Evolutionary conservation across 2,113 vertebrate species (phyloP), one percentile per base, ranked within the genome.

Genomic region (Barnardius zonarius): DNA sequence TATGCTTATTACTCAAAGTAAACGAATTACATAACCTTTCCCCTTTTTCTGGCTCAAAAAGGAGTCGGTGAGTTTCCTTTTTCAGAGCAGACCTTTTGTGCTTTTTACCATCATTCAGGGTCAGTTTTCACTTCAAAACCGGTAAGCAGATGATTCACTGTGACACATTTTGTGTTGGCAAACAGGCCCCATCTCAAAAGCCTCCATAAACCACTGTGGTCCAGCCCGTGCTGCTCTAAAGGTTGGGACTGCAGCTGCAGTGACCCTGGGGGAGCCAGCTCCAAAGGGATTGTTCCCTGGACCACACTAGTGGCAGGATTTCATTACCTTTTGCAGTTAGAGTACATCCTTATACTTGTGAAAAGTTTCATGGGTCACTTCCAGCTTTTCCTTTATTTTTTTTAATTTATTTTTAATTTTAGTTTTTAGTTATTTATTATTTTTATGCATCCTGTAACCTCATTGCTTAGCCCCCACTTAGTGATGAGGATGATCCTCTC

Each of bases 81-180:
- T 96, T 55, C 68, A 79, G 85, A 92, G 83, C 43, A 94, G 93
- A 96, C 86, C 88, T 52, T 88, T 94, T 69, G 83, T 94, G 80
- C 52, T 74, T 91, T 88, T 88, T 25, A 4, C 73, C 52, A 4
- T 17, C 46, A 88, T 82, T 93, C 90, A 93, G 86, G 83, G 86
- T 20, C 18, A 19, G 77, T 72, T 91, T 52, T 92, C 30, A 41
- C 88, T 61, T 70, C 59, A 55, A 48, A 86, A 9, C 24, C 18
- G 14, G 76, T 54, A 73, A 15, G 12, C 2, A 9, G 72, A 48
- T 92, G 94, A 91, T 92, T 94, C 91, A 76, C 13, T 2, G 81
- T 66, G 94, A 95, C 95, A 89, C 78, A 95, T 79, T 69, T 61
- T 46, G 81, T 79, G 70, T 14, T 94, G 88, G 88, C 90, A 84